These are phyloP conservation scores for Propithecus coquereli DNA, from an alignment of 2,113 vertebrate species.

Conservation along the genomic window DNA sequence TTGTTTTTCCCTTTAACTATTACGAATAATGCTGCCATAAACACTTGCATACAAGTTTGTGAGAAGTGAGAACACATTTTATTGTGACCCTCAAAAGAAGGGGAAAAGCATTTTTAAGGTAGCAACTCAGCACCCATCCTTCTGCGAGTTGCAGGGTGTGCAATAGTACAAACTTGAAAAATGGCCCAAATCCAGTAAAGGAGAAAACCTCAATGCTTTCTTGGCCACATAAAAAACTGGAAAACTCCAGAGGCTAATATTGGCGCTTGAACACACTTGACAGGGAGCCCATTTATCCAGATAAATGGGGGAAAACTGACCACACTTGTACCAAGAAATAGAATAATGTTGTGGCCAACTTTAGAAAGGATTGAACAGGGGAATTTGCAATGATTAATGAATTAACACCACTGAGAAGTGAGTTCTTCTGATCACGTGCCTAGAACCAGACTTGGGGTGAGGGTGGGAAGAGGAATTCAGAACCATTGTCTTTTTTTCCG, in stretches of 20 bases:
- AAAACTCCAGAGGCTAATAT: conserved; percentile 59
- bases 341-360: conserved; percentile 74
- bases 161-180: not conserved
- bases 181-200: not conserved
- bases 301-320: conserved; percentile 72
- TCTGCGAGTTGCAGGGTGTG: not conserved
- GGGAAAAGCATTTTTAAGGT: not conserved
- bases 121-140: not conserved
- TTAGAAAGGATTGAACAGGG: conserved; percentile 75
- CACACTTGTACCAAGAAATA: conserved; percentile 76
- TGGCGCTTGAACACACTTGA: conserved; percentile 65
- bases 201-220: conserved; percentile 58
- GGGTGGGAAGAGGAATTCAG: conserved; percentile 63
- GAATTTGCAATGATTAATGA: conserved; percentile 80
- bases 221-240: conserved; percentile 53
- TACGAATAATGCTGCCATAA: not conserved
- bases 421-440: conserved; percentile 76
- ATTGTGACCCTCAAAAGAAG: not conserved
- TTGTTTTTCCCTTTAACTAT: not conserved
- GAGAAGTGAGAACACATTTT: not conserved
- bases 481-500: conserved; percentile 79
- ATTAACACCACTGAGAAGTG: conserved; percentile 75
- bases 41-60: not conserved
- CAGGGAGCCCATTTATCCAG: conserved; percentile 57
- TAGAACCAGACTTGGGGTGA: conserved; percentile 73